These are phyloP conservation scores for Nemopilema nomurai DNA, from an alignment of 30 jellyfish, hydroid and myxozoan species.

Conservation along the genomic window DNA sequence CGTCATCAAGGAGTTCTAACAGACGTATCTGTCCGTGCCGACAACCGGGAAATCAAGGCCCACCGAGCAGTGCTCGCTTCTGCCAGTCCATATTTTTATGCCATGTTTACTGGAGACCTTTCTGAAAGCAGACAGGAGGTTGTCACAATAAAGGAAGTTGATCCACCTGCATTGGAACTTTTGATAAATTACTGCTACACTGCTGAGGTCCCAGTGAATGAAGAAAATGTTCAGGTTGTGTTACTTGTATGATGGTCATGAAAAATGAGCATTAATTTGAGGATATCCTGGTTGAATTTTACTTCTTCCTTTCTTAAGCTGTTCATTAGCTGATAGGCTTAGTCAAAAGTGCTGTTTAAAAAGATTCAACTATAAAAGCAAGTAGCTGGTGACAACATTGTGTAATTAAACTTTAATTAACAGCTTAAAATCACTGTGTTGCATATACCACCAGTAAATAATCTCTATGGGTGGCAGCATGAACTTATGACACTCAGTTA, in stretches of 20 bases:
- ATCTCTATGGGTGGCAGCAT: too few species aligned
- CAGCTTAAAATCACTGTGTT: too few species aligned
- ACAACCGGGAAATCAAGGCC: conserved; percentile 73
- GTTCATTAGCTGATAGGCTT: too few species aligned
- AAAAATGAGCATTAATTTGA: not conserved
- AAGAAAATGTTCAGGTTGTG: conserved; percentile 93
- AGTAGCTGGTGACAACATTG: too few species aligned
- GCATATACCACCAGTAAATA: too few species aligned
- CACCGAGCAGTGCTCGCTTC: conserved; percentile 91
- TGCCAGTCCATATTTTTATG: conserved; percentile 94
- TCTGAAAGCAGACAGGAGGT: conserved; percentile 92
- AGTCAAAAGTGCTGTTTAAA: too few species aligned
- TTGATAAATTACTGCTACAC: conserved; percentile 91
- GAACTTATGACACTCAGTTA: too few species aligned
- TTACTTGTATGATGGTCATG: too few species aligned
- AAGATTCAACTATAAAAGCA: too few species aligned
- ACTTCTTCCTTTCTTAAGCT: too few species aligned
- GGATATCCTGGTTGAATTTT: too few species aligned
- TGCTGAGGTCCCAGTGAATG: conserved; percentile 95
- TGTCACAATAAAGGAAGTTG: conserved; percentile 82
- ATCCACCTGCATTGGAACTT: conserved; percentile 82
- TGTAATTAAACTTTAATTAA: too few species aligned
- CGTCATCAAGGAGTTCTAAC: conserved; percentile 74
- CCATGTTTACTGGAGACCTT: conserved; percentile 97
- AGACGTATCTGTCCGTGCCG: conserved; percentile 86